These are phyloP conservation scores for Araneus ventricosus DNA, from an alignment of 1,140 invertebrate genomes.

Conservation along the genomic window DNA sequence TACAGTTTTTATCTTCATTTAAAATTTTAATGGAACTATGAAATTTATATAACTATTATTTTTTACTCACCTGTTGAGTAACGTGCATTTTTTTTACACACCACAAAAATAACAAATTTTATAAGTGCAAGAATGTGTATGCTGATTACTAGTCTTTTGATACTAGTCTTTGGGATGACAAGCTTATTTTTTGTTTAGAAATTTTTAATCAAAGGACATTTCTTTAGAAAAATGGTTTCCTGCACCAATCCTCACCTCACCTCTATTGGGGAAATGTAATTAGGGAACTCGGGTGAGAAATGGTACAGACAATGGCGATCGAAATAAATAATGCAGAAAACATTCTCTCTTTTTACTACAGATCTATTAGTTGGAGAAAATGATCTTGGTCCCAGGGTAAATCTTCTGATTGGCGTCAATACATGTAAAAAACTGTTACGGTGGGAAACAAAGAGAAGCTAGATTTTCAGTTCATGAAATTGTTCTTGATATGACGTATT, in stretches of 20 bases:
- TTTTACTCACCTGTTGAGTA: background rate
- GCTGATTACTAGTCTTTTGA: too few relatives aligned
- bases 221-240: background rate
- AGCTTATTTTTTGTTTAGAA: background rate
- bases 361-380: conserved; percentile 51
- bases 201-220: background rate
- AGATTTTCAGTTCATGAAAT: conserved; percentile 47
- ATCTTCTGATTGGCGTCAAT: conserved; percentile 55
- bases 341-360: conserved; percentile 11
- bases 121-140: background rate
- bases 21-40: too few relatives aligned
- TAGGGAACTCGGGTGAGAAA: background rate
- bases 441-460: conserved; percentile 66
- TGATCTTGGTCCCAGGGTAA: conserved; percentile 71
- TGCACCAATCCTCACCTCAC: conserved; percentile 2
- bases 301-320: background rate
- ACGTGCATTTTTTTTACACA: background rate
- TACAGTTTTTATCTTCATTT: too few relatives aligned
- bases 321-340: conserved; percentile 4
- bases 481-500: conserved; percentile 73
- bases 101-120: background rate
- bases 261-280: conserved; percentile 12
- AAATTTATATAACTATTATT: too few relatives aligned
- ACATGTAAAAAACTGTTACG: conserved; percentile 56
- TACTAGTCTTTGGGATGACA: background rate